Percentiles rank a stretch among this genome's conserved stretches.
phyloP scores from a whole-genome alignment of 2,888 invertebrate genomes.

The Sarcophaga variegata region DNA sequence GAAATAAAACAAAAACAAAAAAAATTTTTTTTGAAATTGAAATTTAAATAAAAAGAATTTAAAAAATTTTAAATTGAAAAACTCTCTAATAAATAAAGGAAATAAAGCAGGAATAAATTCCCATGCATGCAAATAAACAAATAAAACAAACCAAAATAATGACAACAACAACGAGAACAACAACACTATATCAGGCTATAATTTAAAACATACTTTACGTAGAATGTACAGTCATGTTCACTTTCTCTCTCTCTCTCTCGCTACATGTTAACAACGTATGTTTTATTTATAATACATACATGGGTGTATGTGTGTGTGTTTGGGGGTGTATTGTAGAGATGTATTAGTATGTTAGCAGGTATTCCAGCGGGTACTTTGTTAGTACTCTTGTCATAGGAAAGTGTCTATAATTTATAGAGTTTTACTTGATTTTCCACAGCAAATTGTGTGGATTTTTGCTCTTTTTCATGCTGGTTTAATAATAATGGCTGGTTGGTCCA shows the following conservation, averaged over 20 bases:
- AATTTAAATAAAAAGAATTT: neutral
- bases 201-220: slow-evolving; percentile 24
- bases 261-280: slow-evolving; percentile 7
- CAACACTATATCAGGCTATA: neutral
- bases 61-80: neutral
- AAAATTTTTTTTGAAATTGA: neutral
- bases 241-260: neutral
- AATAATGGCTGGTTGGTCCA: neutral
- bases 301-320: neutral
- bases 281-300: neutral
- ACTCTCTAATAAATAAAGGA: neutral
- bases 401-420: slow-evolving; percentile 58
- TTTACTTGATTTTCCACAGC: slow-evolving; percentile 22
- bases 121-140: neutral
- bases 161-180: neutral
- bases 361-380: slow-evolving; percentile 42
- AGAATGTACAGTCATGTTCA: neutral
- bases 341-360: slow-evolving; percentile 1
- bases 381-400: slow-evolving; percentile 30
- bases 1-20: neutral
- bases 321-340: neutral
- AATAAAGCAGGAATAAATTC: neutral
- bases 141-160: slow-evolving; percentile 15
- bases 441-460: neutral
- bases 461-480: neutral